These are phyloP conservation scores for Octopus sinensis DNA, from an alignment of 1,140 invertebrate species.

Conservation along the genomic window DNA sequence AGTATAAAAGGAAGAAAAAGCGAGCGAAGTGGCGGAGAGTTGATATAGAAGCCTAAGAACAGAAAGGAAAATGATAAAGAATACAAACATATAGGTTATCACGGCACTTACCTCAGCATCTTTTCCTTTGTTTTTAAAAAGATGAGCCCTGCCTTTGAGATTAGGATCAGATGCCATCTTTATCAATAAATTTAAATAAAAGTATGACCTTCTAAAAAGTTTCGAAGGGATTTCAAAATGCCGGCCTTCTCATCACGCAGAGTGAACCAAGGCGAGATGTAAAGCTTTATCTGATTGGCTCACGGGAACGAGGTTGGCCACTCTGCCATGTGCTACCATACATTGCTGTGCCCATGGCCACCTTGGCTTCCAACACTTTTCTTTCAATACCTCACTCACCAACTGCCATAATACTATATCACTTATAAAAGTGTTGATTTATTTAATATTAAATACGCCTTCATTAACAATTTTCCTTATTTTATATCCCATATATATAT, in stretches of 20 bases:
- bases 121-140: constrained; percentile 96
- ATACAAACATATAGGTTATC: constrained; percentile 1
- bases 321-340: neutral
- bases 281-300: constrained; percentile 11
- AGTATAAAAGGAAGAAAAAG: too few relatives aligned
- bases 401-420: too few relatives aligned
- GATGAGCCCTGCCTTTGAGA: constrained; percentile 68
- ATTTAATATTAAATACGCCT: too few relatives aligned
- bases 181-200: constrained; percentile 1
- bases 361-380: too few relatives aligned
- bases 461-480: too few relatives aligned
- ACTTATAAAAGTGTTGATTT: too few relatives aligned
- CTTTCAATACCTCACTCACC: too few relatives aligned
- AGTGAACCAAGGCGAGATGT: neutral
- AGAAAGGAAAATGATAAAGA: constrained; percentile 21
- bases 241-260: constrained; percentile 19
- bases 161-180: constrained; percentile 20
- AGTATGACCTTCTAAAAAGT: constrained; percentile 15
- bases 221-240: constrained; percentile 24
- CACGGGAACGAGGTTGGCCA: constrained; percentile 5
- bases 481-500: too few relatives aligned
- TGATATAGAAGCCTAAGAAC: too few relatives aligned
- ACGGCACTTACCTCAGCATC: constrained; percentile 84
- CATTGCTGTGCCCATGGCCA: neutral
- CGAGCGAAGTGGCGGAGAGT: too few relatives aligned